Percentiles rank a stretch among this genome's conserved stretches.
Evolutionary conservation across 2,888 invertebrate species (phyloP).

Genomic region (Apotomis betuletana): DNA sequence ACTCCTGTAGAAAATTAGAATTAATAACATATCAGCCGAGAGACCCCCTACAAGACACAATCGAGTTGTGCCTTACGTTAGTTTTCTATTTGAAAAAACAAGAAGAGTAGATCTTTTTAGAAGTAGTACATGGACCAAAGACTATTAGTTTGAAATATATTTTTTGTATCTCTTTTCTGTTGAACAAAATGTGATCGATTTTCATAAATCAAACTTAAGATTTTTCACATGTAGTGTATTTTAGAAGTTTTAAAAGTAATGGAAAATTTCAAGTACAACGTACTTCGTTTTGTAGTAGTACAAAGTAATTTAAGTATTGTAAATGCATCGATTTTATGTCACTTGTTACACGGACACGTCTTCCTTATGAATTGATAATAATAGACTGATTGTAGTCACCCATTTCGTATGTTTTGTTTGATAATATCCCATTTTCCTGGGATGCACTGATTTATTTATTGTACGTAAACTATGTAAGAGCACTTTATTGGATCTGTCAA

Average conservation of each 20-base stretch:
- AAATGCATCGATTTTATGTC: conserved; percentile 55
- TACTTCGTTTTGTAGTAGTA: conserved; percentile 73
- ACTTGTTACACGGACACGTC: conserved; percentile 61
- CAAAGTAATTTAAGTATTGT: conserved; percentile 75
- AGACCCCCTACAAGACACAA: conserved; percentile 70
- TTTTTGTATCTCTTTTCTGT: conserved; percentile 78
- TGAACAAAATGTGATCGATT: conserved; percentile 56
- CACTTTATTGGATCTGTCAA: conserved; percentile 71
- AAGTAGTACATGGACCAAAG: conserved; percentile 76
- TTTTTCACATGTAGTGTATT: conserved; percentile 59
- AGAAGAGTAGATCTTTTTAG: conserved; percentile 58
- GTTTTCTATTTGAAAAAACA: conserved; percentile 56
- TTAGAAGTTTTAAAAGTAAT: conserved; percentile 49
- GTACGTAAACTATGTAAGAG: conserved; percentile 63
- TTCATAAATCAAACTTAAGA: conserved; percentile 56
- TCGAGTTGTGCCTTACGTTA: conserved; percentile 76
- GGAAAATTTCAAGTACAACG: conserved; percentile 58
- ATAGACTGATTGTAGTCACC: conserved; percentile 76
- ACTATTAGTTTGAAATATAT: conserved; percentile 72
- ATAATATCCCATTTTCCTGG: conserved; percentile 70
- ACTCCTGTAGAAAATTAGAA: conserved; percentile 58
- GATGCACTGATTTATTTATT: conserved; percentile 77
- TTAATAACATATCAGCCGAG: conserved; percentile 71
- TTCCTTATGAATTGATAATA: conserved; percentile 64
- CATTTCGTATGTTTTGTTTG: conserved; percentile 52